Evolutionary conservation across 2,888 invertebrate species (phyloP), one percentile per base, ranked within the genome.

Genomic region (Andrena minutula): DNA sequence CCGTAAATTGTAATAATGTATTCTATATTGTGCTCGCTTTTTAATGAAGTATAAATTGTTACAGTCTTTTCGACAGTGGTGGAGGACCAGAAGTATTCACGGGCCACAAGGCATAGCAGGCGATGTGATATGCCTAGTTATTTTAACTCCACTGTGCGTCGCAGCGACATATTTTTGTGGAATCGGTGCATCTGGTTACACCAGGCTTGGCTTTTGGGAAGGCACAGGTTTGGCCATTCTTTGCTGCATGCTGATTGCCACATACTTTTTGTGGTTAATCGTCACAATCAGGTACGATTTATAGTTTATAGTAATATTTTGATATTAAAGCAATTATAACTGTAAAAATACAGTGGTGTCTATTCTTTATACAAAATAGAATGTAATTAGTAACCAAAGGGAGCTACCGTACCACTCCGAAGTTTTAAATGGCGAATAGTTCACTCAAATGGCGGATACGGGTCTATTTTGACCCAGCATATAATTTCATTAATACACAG

Each of bases 61-160:
- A 2, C 76, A 91, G 90, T 91, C 91, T 12, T 80, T 91, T 71
- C 83, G 78, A 6, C 90, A 94, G 93, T 95, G 94, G 94, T 90
- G 95, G 86, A 89, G 87, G 32, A 92, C 93, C 73, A 93, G 93
- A 26, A 90, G 89, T 58, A 92, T 93, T 12, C 89, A 91, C 72
- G 94, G 94, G 63, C 93, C 94, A n/a, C 92, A 94, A 56, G 94
- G 95, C 72, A 90, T 95, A 41, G 89, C 94, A 51, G 94, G 94
- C 30, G 95, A 95, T 87, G 65, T 94, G 0, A 83, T 94, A 8
- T 95, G 95, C 85, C 93, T 95, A 53, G 53, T 94, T 3, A 79
- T 95, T 8, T 91, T 95, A 63, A 94, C 95, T 6, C 95, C 95
- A 0, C 90, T 95, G 51, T 95, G 95, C 60, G 82, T 94, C 1